Evolutionary conservation across 2,113 vertebrate genomes (phyloP), one percentile per base, ranked within the genome.

Genomic region (Centropus unirufus): DNA sequence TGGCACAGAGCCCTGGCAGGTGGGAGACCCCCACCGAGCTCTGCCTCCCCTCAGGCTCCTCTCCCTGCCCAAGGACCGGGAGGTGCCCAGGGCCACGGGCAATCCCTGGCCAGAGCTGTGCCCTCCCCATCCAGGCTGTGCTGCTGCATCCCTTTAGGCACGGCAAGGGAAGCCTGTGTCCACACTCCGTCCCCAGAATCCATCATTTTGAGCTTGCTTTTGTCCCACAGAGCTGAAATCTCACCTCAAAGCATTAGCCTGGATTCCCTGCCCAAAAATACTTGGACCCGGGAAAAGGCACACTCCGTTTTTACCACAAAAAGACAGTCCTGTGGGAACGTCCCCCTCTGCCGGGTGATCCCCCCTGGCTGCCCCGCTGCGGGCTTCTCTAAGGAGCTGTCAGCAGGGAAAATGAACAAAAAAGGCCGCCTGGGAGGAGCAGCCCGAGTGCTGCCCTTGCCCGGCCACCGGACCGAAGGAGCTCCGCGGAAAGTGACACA

Each of bases 81-180:
- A 30, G 30, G 21, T 42, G 42, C 23, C 19, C 4, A 1, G 40
- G 51, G 49, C 9, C 29, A 51, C 2, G 3, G 63, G 32, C 58
- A 90, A 32, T 36, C 49, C 68, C 30, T 13, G 9, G 29, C 21
- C 32, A 20, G 75, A 61, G 52, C 51, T 69, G 20, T 10, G 78
- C 36, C 70, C 51, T 44, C 24, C 42, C 12, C 1, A 0, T 24
- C 11, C 32, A 19, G 15, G 34, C n/a, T 81, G 21, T 1, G 0
- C 68, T 22, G 54, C n/a, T 47, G 15, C 30, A 34, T 70, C 90
- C 30, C 34, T 34, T 32, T 21, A 4, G 49, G 29, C 42, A 16
- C 39, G 40, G 30, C 0, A 4, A 34, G 16, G 22, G 40, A 34
- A 18, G 18, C 12, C 49, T 3, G 26, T 54, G 42, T 8, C 63